Conservation (phyloP, 2,888 invertebrate genomes). For the Synanthedon vespiformis region DNA sequence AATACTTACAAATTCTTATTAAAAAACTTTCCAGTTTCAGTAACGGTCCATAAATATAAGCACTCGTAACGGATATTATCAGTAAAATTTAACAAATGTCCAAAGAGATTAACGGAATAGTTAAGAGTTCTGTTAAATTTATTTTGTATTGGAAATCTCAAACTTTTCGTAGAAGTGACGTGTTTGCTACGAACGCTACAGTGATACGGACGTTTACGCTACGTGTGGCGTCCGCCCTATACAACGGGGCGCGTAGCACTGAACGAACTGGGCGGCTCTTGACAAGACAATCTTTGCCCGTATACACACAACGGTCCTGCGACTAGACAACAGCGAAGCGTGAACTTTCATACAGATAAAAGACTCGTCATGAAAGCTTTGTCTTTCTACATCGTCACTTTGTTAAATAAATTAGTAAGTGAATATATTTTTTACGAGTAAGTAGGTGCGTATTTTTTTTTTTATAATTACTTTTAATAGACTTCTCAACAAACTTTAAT, state of each 20-base stretch:
- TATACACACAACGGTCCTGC: slow-evolving; percentile 31
- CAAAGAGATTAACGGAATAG: no score
- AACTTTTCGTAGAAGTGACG: slow-evolving; percentile 26
- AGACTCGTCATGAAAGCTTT: slow-evolving; percentile 44
- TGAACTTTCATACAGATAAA: slow-evolving; percentile 56
- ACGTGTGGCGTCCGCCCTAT: slow-evolving; percentile 48
- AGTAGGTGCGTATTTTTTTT: no score
- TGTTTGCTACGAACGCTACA: slow-evolving; percentile 11
- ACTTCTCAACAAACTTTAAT: no score
- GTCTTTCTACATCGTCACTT: slow-evolving; percentile 33
- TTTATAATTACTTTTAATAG: no score
- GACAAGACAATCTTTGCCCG: slow-evolving; percentile 62
- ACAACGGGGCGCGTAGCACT: slow-evolving; percentile 54
- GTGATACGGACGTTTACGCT: slow-evolving; percentile 22
- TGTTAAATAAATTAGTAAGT: slow-evolving; percentile 4
- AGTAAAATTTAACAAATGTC: no score
- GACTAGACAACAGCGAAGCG: slow-evolving; percentile 54
- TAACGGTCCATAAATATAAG: slow-evolving; percentile 1
- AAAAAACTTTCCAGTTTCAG: slow-evolving; percentile 22
- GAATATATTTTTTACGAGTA: no score
- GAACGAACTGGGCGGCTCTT: slow-evolving; percentile 50
- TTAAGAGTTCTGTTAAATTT: no score
- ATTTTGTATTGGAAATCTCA: neutral
- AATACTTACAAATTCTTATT: slow-evolving; percentile 11
- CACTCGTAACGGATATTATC: neutral